phyloP scores from a whole-genome alignment of 2,113 vertebrate species.

The Corythoichthys intestinalis region DNA sequence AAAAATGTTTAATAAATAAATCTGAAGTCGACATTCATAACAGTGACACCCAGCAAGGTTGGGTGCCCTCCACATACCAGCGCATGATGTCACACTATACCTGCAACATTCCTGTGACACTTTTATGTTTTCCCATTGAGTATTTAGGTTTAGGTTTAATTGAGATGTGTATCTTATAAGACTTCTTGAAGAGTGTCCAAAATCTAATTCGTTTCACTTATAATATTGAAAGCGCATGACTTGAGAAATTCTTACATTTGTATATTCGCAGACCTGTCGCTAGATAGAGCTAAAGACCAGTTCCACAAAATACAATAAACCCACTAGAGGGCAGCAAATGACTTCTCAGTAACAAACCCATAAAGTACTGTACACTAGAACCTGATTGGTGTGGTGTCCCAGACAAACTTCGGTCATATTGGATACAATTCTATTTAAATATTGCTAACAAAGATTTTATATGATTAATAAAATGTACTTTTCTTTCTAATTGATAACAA shows the following conservation, averaged over 20 bases:
- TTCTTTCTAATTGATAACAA: too few relatives aligned
- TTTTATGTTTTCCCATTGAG: too few relatives aligned
- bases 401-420: neutral
- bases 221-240: neutral
- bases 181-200: too few relatives aligned
- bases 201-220: neutral
- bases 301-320: neutral
- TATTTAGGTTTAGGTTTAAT: too few relatives aligned
- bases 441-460: neutral
- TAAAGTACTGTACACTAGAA: neutral
- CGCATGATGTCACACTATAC: too few relatives aligned
- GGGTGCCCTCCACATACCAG: too few relatives aligned
- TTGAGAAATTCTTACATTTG: neutral
- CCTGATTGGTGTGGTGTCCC: neutral
- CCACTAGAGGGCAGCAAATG: conserved; percentile 57
- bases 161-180: too few relatives aligned
- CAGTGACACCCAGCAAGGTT: too few relatives aligned
- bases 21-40: too few relatives aligned
- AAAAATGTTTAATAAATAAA: too few relatives aligned
- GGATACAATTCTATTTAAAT: neutral
- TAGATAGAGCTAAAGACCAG: conserved; percentile 39
- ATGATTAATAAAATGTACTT: neutral
- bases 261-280: conserved; percentile 15
- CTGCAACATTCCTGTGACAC: too few relatives aligned
- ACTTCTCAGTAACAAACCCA: neutral